Evolutionary conservation across 2,797 vertebrate genomes (phyloP).

Genomic region (Epinephelus coioides): DNA sequence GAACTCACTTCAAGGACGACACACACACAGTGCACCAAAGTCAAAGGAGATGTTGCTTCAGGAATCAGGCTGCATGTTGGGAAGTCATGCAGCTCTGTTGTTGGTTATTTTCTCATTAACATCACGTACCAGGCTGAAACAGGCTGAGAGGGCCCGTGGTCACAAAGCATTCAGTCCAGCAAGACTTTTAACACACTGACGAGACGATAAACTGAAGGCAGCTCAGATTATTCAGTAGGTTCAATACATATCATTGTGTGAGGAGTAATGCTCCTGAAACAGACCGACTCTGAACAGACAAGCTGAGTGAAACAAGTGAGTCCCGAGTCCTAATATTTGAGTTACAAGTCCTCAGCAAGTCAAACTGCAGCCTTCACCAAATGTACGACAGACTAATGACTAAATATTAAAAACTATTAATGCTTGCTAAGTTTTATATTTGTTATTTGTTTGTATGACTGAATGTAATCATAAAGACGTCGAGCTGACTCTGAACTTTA

Average conservation of each 20-base stretch:
- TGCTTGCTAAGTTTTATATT: too few relatives aligned
- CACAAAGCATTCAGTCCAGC: neutral
- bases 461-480: too few relatives aligned
- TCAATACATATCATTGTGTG: neutral
- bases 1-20: constrained; percentile 63
- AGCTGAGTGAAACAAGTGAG: too few relatives aligned
- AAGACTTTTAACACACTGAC: neutral
- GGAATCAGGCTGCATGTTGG: constrained; percentile 38
- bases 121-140: neutral
- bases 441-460: too few relatives aligned
- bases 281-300: neutral
- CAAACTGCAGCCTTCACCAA: too few relatives aligned
- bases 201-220: too few relatives aligned
- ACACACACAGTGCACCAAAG: constrained; percentile 31
- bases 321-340: too few relatives aligned
- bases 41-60: constrained; percentile 35
- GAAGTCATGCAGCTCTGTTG: constrained; percentile 32
- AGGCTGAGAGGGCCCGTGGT: neutral
- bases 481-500: too few relatives aligned
- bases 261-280: neutral
- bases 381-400: too few relatives aligned
- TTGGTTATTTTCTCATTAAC: constrained; percentile 42
- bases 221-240: too few relatives aligned
- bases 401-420: too few relatives aligned
- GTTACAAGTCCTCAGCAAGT: too few relatives aligned